A percentile compares a stretch with the other conserved stretches of the same genome.
Evolutionary conservation across 2,888 invertebrate species (phyloP).

Genomic region (Xanthia togata): DNA sequence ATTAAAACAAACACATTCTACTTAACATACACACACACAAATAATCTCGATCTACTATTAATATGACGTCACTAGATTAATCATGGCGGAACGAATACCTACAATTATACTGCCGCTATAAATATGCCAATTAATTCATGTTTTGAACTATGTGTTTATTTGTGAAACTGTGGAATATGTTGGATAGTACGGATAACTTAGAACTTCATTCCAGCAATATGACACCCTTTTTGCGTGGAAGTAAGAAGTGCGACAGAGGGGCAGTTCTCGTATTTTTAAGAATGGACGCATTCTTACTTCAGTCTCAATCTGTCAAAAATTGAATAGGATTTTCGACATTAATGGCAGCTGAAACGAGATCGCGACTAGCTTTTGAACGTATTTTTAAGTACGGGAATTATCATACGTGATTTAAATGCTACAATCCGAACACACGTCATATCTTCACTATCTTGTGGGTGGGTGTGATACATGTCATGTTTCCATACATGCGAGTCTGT

Average conservation of each 20-base stretch:
- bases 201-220: neutral
- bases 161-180: conserved; percentile 22
- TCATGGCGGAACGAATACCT: conserved; percentile 56
- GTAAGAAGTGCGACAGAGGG: neutral
- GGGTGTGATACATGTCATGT: conserved; percentile 19
- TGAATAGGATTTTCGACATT: neutral
- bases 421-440: neutral
- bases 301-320: neutral
- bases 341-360: neutral
- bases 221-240: too few species aligned
- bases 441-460: conserved; percentile 19
- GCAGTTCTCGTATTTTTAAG: neutral
- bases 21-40: conserved; percentile 10
- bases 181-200: neutral
- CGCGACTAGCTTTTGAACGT: neutral
- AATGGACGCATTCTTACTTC: neutral
- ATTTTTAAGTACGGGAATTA: neutral
- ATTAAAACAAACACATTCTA: conserved; percentile 54
- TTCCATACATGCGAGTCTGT: conserved; percentile 22
- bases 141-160: conserved; percentile 41
- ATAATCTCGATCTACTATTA: conserved; percentile 31
- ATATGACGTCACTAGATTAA: conserved; percentile 60
- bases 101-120: conserved; percentile 40
- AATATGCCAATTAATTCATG: conserved; percentile 53
- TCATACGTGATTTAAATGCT: neutral